Base-by-base conservation (phyloP, 2,888 invertebrate genomes). In the Eueremaeus valkanovi region DNA sequence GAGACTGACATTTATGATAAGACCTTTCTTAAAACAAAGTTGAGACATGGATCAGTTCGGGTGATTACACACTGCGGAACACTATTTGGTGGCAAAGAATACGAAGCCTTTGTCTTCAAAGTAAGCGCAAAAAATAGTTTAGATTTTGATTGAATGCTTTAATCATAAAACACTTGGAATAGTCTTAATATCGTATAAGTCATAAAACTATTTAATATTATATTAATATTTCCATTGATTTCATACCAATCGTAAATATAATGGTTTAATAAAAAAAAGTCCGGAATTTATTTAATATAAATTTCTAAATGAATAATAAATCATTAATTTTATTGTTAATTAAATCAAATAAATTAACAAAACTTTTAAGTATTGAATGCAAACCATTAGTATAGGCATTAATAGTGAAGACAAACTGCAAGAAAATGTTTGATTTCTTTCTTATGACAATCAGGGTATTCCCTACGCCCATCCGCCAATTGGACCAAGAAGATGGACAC, bases 21-120 rank as follows among this genome's bases (percentile, higher is more conserved):
- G 11, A 68, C 16, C 24, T 36, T 68, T 18, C 36, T 36, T 24
- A 68, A 68, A 13, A 68, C 68, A 40, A 68, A 68, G 68, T 24
- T 68, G 40, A 68, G 68, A 24, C 68, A 78, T 63, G 78, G 78
- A 63, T 77, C 78, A 2, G 75, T 78, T n/a, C 74, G 78, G 1
- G 78, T 78, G 13, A 74, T 75, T 33, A 78, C 78, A 13, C 76
- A 78, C 42, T 78, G 78, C 51, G 78, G 78, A 29, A 76, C 77
- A 66, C 75, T 78, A 27, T 74, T 77, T 18, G 78, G 78, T n/a
- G 76, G 76, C 29, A 76, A 78, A 29, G 78, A 78, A 74, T 76
- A 78, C 40, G 78, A 78, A 42, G 78, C 78, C 24, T 78, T 78
- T 70, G 78, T 78, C 21, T 78, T 78, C 68, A 78, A 78, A 77